Base-by-base conservation (phyloP, 2,797 vertebrate species). In the Hoplostethus mediterraneus region DNA sequence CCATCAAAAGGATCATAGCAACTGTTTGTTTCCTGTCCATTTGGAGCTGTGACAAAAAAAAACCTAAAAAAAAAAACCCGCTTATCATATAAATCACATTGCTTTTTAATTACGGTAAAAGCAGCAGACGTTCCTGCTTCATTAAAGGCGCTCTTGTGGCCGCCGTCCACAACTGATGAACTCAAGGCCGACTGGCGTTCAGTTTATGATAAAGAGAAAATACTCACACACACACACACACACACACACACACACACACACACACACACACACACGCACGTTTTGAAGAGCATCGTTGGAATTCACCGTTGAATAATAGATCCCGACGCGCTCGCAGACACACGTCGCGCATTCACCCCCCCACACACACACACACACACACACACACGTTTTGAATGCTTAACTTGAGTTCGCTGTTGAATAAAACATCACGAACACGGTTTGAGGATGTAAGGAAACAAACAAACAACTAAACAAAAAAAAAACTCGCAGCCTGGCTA, bases 21-120 rank as follows among this genome's bases (percentile, higher is more conserved):
- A 54, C 64, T 82, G 83, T 87, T 87, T 88, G 79, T 82, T 84
- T 88, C 79, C 58, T 55, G 68, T 84, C 73, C 78, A 73, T 73
- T 78, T 83, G 77, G 58, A 80, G 63, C 63, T 0, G 58, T 67
- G 77, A 86, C 84, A 87, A 67, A 81, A 64, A 64, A 49, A 40
- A 17, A 59, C 56, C n/a, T n/a, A n/a, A 73, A 70, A 21, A 21
- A 21, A 21, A 21, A 21, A 21, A 21, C n/a, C n/a, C 60, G 36
- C 76, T 77, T 87, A 81, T 51, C 76, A 83, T 89, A 71, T 78
- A 79, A 81, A 80, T 83, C 80, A 80, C 10, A 49, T 45, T 25
- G 25, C 38, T 14, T 58, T 87, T 77, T 83, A 44, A 85, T 90
- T 84, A 72, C 68, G 49, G 75, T 74, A 70, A 83, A 69, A 75